These are phyloP conservation scores for Seriola quinqueradiata DNA, from an alignment of 2,113 vertebrate species.

Conservation along the genomic window DNA sequence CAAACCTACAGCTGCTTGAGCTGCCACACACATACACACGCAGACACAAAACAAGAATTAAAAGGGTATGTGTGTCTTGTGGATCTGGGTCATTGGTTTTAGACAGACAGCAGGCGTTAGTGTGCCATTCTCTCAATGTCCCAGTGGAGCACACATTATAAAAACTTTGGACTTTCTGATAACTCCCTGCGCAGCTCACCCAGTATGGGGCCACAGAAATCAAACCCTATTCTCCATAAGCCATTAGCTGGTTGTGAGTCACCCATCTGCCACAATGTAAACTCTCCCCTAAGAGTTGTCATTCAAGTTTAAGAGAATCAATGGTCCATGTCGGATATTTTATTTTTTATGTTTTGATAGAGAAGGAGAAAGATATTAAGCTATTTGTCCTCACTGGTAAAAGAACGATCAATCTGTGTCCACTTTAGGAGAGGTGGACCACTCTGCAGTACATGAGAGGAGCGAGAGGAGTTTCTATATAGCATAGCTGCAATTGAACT, in stretches of 20 bases:
- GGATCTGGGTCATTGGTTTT: constrained; percentile 59
- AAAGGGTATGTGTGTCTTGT: constrained; percentile 6
- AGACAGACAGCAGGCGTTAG: constrained; percentile 50
- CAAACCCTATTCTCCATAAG: constrained; percentile 64
- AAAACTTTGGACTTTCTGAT: constrained; percentile 63
- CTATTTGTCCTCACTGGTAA: constrained; percentile 36
- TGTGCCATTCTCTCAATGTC: constrained; percentile 35
- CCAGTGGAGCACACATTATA: constrained; percentile 52
- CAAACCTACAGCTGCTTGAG: background rate
- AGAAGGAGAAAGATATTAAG: constrained; percentile 30
- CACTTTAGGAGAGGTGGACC: constrained; percentile 57
- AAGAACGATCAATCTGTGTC: constrained; percentile 63
- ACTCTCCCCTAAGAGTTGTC: constrained; percentile 55
- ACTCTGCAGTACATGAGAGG: constrained; percentile 47
- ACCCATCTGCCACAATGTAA: constrained; percentile 70
- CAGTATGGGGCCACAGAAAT: constrained; percentile 72
- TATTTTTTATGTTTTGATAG: constrained; percentile 50
- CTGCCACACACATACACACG: background rate
- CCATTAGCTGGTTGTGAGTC: constrained; percentile 57
- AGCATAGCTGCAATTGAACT: constrained; percentile 74
- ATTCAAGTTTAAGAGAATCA: constrained; percentile 60
- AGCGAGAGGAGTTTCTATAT: constrained; percentile 48
- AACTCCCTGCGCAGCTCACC: constrained; percentile 56
- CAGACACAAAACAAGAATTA: background rate
- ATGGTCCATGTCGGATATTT: constrained; percentile 51